Conservation (phyloP, 2,888 invertebrate genomes). For the Lithophane leautieri region DNA sequence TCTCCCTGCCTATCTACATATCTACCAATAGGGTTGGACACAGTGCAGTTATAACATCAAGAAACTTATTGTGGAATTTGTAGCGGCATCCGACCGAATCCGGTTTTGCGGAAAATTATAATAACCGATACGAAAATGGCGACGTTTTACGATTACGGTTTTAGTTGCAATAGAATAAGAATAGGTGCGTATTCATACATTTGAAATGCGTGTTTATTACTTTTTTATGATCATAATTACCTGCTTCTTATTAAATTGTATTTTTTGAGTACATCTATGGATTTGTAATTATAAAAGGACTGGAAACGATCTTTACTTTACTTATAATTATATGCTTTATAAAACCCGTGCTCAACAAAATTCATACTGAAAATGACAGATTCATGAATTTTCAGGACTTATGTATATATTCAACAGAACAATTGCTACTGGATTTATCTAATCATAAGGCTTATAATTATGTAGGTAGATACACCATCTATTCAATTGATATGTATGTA, state of each 20-base stretch:
- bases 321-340: not conserved
- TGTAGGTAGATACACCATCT: not conserved
- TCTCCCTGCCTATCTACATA: not conserved
- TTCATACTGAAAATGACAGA: not conserved
- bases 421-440: not conserved
- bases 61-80: not conserved
- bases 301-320: not conserved
- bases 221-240: not conserved
- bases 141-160: slow-evolving; percentile 6
- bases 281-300: not conserved
- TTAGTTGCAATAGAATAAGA: not conserved
- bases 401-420: too few relatives aligned
- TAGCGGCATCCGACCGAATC: not conserved
- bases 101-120: not conserved
- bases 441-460: too few relatives aligned
- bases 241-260: not conserved
- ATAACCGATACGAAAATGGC: slow-evolving; percentile 19
- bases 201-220: slow-evolving; percentile 2
- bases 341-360: not conserved
- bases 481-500: not conserved
- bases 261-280: too few relatives aligned
- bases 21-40: not conserved
- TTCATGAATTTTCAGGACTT: not conserved
- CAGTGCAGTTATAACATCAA: not conserved
- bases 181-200: too few relatives aligned